phyloP scores from a whole-genome alignment of 2,113 vertebrate genomes.

The Zapus hudsonius region DNA sequence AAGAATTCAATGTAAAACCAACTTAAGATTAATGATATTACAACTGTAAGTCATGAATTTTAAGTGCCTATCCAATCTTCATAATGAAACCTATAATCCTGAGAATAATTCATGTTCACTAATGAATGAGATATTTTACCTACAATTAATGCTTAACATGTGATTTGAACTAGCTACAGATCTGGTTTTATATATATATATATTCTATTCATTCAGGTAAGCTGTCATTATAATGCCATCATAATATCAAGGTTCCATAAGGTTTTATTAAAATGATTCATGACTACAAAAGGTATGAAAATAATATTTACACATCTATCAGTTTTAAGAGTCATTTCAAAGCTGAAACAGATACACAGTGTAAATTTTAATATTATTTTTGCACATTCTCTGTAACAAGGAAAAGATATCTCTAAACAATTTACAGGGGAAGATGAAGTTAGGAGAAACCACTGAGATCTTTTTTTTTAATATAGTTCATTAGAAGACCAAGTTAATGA shows the following conservation, averaged over 20 bases:
- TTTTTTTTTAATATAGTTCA: neutral
- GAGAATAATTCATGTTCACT: conserved; percentile 53
- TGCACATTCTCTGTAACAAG: neutral
- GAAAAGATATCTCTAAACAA: neutral
- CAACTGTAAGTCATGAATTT: neutral
- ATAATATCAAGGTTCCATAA: neutral
- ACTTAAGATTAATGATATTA: conserved; percentile 27
- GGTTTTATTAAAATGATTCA: conserved; percentile 38
- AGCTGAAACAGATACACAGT: neutral
- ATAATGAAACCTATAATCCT: conserved; percentile 42
- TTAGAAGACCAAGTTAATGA: neutral
- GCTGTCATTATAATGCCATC: conserved; percentile 16
- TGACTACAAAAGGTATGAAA: neutral
- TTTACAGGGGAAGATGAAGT: neutral
- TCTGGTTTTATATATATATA: too few relatives aligned
- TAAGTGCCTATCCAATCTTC: neutral
- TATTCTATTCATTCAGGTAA: conserved; percentile 34
- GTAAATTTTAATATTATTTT: conserved; percentile 39
- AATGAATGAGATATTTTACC: conserved; percentile 36
- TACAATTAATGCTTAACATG: conserved; percentile 43
- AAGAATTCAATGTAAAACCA: neutral
- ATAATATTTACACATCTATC: conserved; percentile 10
- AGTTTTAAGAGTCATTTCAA: conserved; percentile 38
- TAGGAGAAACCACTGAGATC: conserved; percentile 4
- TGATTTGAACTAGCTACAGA: neutral